Conservation (phyloP, 2,113 vertebrate genomes). For the Hirundichthys speculiger region DNA sequence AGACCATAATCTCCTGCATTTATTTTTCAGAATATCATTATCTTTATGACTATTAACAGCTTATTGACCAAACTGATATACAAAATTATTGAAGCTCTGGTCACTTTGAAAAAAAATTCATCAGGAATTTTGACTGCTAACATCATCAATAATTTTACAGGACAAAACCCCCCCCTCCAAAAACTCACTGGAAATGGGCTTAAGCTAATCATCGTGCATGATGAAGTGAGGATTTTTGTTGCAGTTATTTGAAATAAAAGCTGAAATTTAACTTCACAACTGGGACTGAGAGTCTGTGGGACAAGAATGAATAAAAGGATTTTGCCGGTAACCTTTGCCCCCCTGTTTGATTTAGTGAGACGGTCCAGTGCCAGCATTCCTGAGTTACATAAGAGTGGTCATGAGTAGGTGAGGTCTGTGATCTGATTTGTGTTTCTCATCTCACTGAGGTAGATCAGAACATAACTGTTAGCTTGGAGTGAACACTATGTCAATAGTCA, state of each 20-base stretch:
- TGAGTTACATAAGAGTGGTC: slow-evolving; percentile 63
- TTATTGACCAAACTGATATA: too few species aligned
- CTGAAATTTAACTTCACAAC: not conserved
- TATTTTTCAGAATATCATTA: too few species aligned
- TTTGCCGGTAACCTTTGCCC: slow-evolving; percentile 23
- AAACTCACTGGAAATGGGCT: too few species aligned
- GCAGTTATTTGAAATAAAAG: not conserved
- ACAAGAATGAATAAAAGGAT: not conserved
- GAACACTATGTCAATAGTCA: slow-evolving; percentile 14
- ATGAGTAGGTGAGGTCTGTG: slow-evolving; percentile 52
- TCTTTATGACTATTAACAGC: too few species aligned
- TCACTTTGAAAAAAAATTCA: too few species aligned
- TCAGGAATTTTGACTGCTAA: not conserved
- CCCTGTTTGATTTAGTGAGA: slow-evolving; percentile 34
- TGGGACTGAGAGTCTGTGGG: not conserved
- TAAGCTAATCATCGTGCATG: too few species aligned
- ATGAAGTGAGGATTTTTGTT: not conserved
- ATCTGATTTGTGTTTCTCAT: slow-evolving; percentile 57
- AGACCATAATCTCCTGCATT: too few species aligned
- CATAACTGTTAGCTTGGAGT: slow-evolving; percentile 43
- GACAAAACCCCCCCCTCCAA: not conserved
- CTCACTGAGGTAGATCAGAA: slow-evolving; percentile 53
- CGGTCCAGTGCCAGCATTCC: slow-evolving; percentile 61
- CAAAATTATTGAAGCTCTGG: too few species aligned
- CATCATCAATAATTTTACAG: not conserved